Evolutionary conservation across 2,888 invertebrate species (phyloP), one percentile per base, ranked within the genome.

Genomic region (Resseliella maxima): DNA sequence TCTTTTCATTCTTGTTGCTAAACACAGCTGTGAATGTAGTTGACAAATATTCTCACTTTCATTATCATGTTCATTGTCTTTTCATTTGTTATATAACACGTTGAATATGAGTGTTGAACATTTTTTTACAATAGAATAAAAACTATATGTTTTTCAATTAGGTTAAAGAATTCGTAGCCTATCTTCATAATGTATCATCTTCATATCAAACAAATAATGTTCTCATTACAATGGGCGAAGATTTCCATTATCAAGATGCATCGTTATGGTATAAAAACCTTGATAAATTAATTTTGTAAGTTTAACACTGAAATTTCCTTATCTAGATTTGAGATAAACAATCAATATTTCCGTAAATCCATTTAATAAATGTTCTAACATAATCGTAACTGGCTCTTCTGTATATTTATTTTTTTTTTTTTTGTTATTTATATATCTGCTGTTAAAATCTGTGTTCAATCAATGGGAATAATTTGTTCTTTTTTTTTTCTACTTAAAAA

Each of bases 161-260:
- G 83, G 83, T 86, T 24, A 12, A 45, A 10, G 86, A 72, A 21
- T 45, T 81, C n/a, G 88, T 95, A 87, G 89, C 90, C 0, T 93
- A 93, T 88, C 91, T 93, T 36, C 89, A 90, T 50, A 92, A 92
- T 85, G 93, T 94, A 90, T 91, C 93, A 0, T 88, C 89, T 50
- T 89, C 89, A 0, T 95, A 95, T 90, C 89, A 89, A 87, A 95
- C 96, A 0, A 94, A 94, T 87, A 95, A 98, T 89, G 92, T 97
- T n/a, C 93, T 97, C 88, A 92, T 98, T 86, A 96, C 98, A 0
- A 98, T 98, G 97, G 98, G 98, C 0, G 95, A 96, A 88, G 98
- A 98, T 91, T 98, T 98, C 90, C 94, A 95, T 88, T 98, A 96
- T 90, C 95, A 96, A 90, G 93, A 94, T 87, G 95, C 95, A 0